Evolutionary conservation across 2,113 vertebrate genomes (phyloP), one percentile per base, ranked within the genome.

Genomic region (Leucoraja erinaceus): DNA sequence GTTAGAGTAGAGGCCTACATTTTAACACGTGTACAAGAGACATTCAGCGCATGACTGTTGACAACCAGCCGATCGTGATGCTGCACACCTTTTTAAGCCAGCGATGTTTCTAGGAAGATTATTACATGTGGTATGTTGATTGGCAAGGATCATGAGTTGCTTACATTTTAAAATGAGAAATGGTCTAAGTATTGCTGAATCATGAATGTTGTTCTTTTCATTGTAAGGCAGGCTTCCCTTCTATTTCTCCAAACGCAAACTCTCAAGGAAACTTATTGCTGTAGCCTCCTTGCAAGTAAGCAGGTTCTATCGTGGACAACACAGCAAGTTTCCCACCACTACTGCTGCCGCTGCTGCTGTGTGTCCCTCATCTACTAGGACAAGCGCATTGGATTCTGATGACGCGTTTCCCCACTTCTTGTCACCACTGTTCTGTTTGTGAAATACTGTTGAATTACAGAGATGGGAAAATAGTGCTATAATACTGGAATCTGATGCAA

Each of bases 111-210:
- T 66, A 63, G 84, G 84, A 91, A 91, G 68, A 33, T 72, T 91
- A 54, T 72, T 91, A 72, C 68, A 74, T 74, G 90, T 91, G 68
- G 68, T 31, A 68, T 90, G 86, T 90, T 68, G 12, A 90, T 28
- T 72, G 68, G 88, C 88, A 91, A 33, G 25, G 38, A 91, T 91
- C 68, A 91, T 72, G 66, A 91, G 38, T 91, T 91, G 90, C 66
- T 91, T 91, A 91, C 66, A 63, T 88, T 25, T 54, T 72, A 74
- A 68, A 91, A 74, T 68, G n/a, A 91, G 66, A 68, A 91, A 91
- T 54, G 38, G 33, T 70, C 31, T 72, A 47, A 22, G 68, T 90
- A 47, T 88, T 61, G 83, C 83, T 63, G 83, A 88, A 91, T 91
- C 63, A 10, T 90, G 88, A 90, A 22, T 90, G 70, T 7, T 79